phyloP scores from a whole-genome alignment of 2,797 vertebrate genomes.

The Acestrorhynchus altus region DNA sequence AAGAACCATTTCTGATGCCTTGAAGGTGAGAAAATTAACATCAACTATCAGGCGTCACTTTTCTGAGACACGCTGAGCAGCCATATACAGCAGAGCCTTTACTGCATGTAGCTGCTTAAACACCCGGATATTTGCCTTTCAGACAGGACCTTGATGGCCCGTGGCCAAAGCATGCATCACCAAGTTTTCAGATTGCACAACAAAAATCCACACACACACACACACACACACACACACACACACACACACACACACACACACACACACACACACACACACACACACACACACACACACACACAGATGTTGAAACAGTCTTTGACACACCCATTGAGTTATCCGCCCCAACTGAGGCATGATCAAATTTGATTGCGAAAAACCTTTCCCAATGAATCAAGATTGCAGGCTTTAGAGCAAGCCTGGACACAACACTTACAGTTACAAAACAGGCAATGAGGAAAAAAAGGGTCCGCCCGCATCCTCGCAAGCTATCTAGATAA shows the following conservation, averaged over 20 bases:
- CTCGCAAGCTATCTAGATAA: slow-evolving; percentile 1
- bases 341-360: slow-evolving; percentile 9
- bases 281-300: neutral
- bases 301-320: slow-evolving; percentile 39
- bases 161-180: slow-evolving; percentile 30
- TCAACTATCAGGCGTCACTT: no score
- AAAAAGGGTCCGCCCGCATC: slow-evolving; percentile 10
- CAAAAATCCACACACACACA: slow-evolving; percentile 21
- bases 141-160: slow-evolving; percentile 49
- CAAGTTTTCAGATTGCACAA: slow-evolving; percentile 34
- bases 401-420: slow-evolving; percentile 38
- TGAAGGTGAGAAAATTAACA: neutral
- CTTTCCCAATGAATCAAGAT: slow-evolving; percentile 24
- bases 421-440: slow-evolving; percentile 23
- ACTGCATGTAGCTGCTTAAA: slow-evolving; percentile 3
- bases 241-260: neutral
- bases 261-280: slow-evolving; percentile 13
- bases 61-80: no score
- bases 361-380: slow-evolving; percentile 25
- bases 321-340: slow-evolving; percentile 31
- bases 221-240: slow-evolving; percentile 9
- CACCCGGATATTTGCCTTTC: slow-evolving; percentile 55
- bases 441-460: neutral
- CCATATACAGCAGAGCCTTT: neutral
- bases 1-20: neutral